Evolutionary conservation across 2,888 invertebrate species (phyloP).

Genomic region (Drosophila histrio): DNA sequence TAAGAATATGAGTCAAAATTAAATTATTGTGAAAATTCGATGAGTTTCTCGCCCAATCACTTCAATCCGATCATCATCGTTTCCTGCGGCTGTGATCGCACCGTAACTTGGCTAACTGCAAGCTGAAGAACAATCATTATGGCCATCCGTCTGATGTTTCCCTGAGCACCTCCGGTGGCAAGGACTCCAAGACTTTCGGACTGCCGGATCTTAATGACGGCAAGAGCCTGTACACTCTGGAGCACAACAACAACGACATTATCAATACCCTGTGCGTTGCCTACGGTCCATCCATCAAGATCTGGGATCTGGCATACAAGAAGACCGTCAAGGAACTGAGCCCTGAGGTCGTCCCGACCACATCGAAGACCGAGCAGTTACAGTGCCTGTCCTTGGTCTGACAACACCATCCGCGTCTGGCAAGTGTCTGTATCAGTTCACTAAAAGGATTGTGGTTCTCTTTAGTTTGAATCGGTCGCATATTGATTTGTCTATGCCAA

Average conservation of each 20-base stretch:
- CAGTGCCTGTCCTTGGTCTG: slow-evolving; percentile 98
- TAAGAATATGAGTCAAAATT: too few relatives aligned
- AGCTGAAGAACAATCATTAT: slow-evolving; percentile 98
- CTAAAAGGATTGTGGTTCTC: slow-evolving; percentile 83
- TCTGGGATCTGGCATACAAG: slow-evolving; percentile 99
- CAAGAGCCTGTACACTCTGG: slow-evolving; percentile 99
- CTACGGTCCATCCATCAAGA: slow-evolving; percentile 98
- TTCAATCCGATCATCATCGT: slow-evolving; percentile 99
- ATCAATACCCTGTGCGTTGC: slow-evolving; percentile 99
- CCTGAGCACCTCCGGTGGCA: slow-evolving; percentile 99
- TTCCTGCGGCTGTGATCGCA: slow-evolving; percentile 99
- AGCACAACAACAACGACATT: slow-evolving; percentile 99
- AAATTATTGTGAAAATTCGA: too few relatives aligned
- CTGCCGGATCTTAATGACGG: slow-evolving; percentile 99
- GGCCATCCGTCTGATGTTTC: slow-evolving; percentile 99
- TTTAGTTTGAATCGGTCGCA: slow-evolving; percentile 40
- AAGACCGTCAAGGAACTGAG: slow-evolving; percentile 99
- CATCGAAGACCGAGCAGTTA: slow-evolving; percentile 94
- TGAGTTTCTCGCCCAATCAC: slow-evolving; percentile 99
- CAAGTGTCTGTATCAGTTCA: slow-evolving; percentile 96
- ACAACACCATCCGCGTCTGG: slow-evolving; percentile 99
- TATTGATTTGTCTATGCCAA: slow-evolving; percentile 57
- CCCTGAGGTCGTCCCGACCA: slow-evolving; percentile 93
- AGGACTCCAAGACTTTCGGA: slow-evolving; percentile 99
- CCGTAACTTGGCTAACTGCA: slow-evolving; percentile 99